Percentiles rank a stretch among this genome's conserved stretches.
These are phyloP conservation scores for Heliconius charithonia DNA, from an alignment of 2,888 invertebrate genomes.

Conservation along the genomic window DNA sequence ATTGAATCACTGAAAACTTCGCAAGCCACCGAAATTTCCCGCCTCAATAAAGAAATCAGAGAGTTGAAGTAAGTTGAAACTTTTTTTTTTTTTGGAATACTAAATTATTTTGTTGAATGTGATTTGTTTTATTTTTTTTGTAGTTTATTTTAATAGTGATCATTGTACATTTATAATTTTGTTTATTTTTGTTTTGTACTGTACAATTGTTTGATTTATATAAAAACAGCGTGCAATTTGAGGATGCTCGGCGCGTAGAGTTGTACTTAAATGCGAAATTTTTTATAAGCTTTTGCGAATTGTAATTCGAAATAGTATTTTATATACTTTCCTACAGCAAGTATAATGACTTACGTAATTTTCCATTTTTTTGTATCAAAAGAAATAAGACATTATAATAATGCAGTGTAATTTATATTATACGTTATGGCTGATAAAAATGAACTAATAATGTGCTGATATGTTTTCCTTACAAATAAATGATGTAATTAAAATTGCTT, in stretches of 20 bases:
- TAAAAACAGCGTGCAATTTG: background rate
- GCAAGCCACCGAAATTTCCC: slow-evolving; percentile 60
- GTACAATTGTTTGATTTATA: background rate
- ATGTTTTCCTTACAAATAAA: background rate
- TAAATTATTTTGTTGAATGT: background rate
- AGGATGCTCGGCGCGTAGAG: background rate
- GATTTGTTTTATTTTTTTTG: background rate
- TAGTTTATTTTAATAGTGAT: background rate
- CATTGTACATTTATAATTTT: background rate
- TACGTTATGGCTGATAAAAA: background rate
- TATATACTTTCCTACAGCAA: background rate
- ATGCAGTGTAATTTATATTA: no score
- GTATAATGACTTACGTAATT: background rate
- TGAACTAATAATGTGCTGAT: background rate
- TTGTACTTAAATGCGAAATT: background rate
- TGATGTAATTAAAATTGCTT: background rate
- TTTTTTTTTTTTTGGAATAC: background rate
- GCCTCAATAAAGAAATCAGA: slow-evolving; percentile 65
- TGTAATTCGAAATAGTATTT: background rate
- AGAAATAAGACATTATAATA: background rate
- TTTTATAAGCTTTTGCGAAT: slow-evolving; percentile 14
- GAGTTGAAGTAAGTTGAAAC: slow-evolving; percentile 69
- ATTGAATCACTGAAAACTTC: slow-evolving; percentile 61
- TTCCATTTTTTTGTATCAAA: background rate
- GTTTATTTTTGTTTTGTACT: background rate